Conservation (phyloP, 2,797 vertebrate genomes). For the Rhabdomys pumilio region DNA sequence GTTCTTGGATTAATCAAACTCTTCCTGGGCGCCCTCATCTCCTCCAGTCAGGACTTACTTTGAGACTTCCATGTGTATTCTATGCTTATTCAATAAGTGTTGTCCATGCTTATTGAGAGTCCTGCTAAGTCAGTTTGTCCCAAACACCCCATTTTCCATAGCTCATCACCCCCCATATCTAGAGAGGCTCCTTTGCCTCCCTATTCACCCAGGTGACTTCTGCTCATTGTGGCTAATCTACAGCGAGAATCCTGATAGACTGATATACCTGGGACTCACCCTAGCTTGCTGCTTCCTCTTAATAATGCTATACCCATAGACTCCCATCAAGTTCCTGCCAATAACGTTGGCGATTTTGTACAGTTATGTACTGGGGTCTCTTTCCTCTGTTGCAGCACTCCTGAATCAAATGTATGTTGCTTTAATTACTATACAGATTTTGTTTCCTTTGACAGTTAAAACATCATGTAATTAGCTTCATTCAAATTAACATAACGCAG, state of each 20-base stretch:
- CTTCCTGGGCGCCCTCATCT: neutral
- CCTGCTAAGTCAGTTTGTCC: neutral
- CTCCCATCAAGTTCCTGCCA: too few relatives aligned
- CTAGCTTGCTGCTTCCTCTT: neutral
- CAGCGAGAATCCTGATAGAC: neutral
- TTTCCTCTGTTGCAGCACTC: neutral
- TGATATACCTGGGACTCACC: neutral
- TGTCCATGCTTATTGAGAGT: neutral
- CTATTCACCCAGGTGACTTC: neutral
- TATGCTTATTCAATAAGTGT: too few relatives aligned
- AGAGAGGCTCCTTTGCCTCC: neutral
- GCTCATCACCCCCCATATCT: neutral
- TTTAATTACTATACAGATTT: neutral
- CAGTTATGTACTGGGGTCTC: neutral
- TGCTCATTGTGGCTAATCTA: neutral
- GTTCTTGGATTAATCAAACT: neutral
- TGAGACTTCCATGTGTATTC: neutral
- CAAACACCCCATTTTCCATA: neutral
- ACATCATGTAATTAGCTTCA: neutral
- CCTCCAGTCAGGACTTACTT: neutral
- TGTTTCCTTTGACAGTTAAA: constrained; percentile 14
- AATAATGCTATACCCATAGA: neutral
- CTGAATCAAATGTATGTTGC: neutral
- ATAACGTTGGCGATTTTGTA: neutral
- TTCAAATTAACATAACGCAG: neutral